Percentiles rank a stretch among this genome's conserved stretches.
Evolutionary conservation across 2,797 vertebrate species (phyloP).

Genomic region (Coccyzus lansbergi): DNA sequence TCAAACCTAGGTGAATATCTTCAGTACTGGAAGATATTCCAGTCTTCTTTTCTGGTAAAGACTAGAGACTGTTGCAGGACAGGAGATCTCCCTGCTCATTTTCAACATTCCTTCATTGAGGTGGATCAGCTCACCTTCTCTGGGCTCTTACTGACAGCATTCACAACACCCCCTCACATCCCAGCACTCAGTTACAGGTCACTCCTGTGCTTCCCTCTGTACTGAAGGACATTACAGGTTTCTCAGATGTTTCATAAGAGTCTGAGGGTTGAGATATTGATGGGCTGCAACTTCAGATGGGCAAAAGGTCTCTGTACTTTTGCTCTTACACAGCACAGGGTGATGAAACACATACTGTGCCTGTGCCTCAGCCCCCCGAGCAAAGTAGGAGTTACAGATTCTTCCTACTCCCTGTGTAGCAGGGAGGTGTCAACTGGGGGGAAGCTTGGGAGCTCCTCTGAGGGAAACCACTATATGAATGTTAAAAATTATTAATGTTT

Average conservation of each 20-base stretch:
- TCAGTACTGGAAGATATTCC: neutral
- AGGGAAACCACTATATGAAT: neutral
- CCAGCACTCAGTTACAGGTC: accelerated
- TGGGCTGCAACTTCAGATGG: neutral
- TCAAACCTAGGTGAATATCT: neutral
- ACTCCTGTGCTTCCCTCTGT: no score
- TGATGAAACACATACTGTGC: accelerated
- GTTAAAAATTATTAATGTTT: neutral
- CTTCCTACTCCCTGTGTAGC: neutral
- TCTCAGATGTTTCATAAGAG: neutral
- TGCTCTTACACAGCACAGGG: neutral
- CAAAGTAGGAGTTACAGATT: neutral
- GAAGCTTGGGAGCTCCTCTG: accelerated
- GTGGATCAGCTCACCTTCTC: neutral
- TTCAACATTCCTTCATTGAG: neutral
- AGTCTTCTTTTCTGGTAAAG: neutral
- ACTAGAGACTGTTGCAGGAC: neutral
- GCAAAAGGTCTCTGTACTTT: neutral
- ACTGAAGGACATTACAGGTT: accelerated
- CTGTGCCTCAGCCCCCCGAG: neutral
- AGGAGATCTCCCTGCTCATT: neutral
- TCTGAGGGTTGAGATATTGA: neutral
- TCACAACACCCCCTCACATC: neutral
- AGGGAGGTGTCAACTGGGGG: neutral
- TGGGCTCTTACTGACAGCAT: accelerated